These are phyloP conservation scores for Phaethon lepturus DNA, from an alignment of 2,113 vertebrate species.

Conservation along the genomic window DNA sequence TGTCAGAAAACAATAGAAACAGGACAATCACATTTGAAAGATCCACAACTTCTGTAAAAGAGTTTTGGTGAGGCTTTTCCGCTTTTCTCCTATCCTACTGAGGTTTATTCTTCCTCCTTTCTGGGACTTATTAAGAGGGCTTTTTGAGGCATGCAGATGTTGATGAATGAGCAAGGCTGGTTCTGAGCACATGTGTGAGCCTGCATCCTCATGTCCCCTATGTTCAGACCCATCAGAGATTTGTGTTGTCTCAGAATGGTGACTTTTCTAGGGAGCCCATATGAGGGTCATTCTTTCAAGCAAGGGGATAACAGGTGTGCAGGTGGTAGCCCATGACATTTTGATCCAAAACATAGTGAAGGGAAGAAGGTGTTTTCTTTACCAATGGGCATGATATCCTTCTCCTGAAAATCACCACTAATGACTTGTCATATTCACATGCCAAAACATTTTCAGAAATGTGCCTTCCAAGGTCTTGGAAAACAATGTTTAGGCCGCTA, in stretches of 20 bases:
- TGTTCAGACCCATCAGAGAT: neutral
- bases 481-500: neutral
- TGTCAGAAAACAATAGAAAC: neutral
- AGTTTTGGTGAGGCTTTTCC: neutral
- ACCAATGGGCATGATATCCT: neutral
- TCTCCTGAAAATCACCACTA: neutral
- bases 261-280: neutral
- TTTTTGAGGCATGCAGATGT: neutral
- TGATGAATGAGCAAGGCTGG: neutral
- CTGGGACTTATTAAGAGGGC: neutral
- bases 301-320: neutral
- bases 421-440: neutral
- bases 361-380: neutral
- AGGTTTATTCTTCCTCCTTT: neutral
- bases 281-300: neutral
- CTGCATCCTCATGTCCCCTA: neutral
- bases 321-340: neutral
- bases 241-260: neutral
- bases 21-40: neutral
- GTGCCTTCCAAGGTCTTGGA: neutral
- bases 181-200: neutral
- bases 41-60: neutral
- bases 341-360: neutral
- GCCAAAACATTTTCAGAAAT: neutral
- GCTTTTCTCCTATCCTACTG: neutral